Conservation (phyloP, 2,888 invertebrate genomes). For the Leucoptera coffeella region DNA sequence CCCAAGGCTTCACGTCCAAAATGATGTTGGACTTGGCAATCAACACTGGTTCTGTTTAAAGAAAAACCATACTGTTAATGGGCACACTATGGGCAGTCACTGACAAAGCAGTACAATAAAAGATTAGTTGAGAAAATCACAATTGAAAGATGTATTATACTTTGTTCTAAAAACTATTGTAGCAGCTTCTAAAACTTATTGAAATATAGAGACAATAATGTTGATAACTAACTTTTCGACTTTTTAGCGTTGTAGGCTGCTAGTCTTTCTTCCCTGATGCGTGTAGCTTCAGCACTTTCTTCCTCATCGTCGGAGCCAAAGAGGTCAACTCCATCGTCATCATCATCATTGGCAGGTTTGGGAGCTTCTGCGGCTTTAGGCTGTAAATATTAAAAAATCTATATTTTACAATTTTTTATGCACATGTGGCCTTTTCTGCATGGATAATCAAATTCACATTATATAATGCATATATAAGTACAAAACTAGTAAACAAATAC, state of each 20-base stretch:
- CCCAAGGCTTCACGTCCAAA: constrained; percentile 90
- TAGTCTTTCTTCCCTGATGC: constrained; percentile 74
- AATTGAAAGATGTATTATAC: too few species aligned
- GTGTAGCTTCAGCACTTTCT: constrained; percentile 69
- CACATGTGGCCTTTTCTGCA: not conserved
- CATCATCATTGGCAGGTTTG: constrained; percentile 17
- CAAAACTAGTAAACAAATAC: constrained; percentile 9
- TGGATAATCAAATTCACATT: not conserved
- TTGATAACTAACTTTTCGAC: constrained; percentile 62
- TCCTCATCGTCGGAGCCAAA: constrained; percentile 78
- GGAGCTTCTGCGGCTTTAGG: constrained; percentile 15
- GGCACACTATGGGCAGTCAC: too few species aligned
- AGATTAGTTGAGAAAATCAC: too few species aligned
- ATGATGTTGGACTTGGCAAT: constrained; percentile 95
- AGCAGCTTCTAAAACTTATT: too few species aligned
- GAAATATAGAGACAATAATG: not conserved
- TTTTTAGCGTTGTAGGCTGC: constrained; percentile 90
- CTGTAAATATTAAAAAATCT: constrained; percentile 9
- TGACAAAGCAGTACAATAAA: too few species aligned
- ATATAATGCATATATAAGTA: too few species aligned
- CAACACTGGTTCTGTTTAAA: constrained; percentile 64
- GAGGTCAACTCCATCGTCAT: constrained; percentile 73
- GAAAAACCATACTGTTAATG: constrained; percentile 1
- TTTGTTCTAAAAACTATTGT: too few species aligned
- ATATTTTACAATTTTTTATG: not conserved